Evolutionary conservation across 2,888 invertebrate genomes (phyloP).

Genomic region (Muschampia staudingeri): DNA sequence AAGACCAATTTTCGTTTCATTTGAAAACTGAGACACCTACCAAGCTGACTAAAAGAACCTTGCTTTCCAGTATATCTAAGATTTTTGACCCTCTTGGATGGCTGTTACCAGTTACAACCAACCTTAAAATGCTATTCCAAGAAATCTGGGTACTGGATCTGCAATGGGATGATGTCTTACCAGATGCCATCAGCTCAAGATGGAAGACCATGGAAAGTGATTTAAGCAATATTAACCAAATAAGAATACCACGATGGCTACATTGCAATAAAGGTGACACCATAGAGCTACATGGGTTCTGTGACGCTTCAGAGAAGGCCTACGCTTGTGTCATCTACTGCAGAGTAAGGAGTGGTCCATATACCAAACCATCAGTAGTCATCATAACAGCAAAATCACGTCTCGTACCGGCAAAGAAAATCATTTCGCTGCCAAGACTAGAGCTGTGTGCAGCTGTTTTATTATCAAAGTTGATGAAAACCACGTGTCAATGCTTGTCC

Average conservation of each 20-base stretch:
- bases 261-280: background rate
- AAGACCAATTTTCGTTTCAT: conserved; percentile 29
- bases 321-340: background rate
- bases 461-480: background rate
- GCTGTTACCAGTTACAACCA: conserved; percentile 60
- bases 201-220: conserved; percentile 51
- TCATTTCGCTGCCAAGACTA: background rate
- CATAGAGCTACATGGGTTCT: background rate
- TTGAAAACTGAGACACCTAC: too few relatives aligned
- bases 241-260: background rate
- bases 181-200: background rate
- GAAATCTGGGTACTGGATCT: conserved; percentile 52
- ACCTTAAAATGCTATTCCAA: conserved; percentile 67
- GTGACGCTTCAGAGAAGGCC: background rate
- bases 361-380: background rate
- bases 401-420: background rate
- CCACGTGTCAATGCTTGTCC: background rate
- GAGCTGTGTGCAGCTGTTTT: background rate
- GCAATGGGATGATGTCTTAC: conserved; percentile 59
- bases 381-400: background rate
- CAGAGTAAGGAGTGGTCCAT: background rate
- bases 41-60: conserved; percentile 4
- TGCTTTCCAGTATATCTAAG: conserved; percentile 62
- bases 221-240: conserved; percentile 5
- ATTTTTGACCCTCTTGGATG: conserved; percentile 67